Evolutionary conservation across 1,140 invertebrate genomes (phyloP), one percentile per base, ranked within the genome.

Genomic region (Magallana gigas): DNA sequence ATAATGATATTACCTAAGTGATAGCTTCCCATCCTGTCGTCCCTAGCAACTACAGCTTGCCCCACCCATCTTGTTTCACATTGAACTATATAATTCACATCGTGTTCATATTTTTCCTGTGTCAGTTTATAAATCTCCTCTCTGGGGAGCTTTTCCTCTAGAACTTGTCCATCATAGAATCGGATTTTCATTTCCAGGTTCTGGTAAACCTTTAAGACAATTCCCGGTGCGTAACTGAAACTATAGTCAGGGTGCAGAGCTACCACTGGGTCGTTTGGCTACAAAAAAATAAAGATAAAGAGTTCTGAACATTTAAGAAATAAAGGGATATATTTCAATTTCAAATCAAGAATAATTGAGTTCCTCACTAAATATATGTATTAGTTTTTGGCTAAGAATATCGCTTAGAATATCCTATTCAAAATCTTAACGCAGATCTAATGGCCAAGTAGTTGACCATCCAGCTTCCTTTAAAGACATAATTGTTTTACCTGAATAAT

Each of bases 181-280:
- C 89, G 80, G 4, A 94, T 89, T 58, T 88, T 84, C 29, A 91
- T 87, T 68, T 88, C 85, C 11, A 93, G 87, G n/a, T 90, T 83
- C 6, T 89, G 88, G 59, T 89, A 85, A 0, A 92, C 88, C 36
- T 90, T 81, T n/a, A 90, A 57, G 1, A 93, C 90, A 57, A 90
- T 87, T 16, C 90, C 93, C 57, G 93, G 93, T 12, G 92, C 92
- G 82, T 93, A 94, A 88, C 93, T 94, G 85, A 90, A 92, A 29
- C 89, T 89, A 83, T 90, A 93, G 81, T 90, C 82, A 16, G 93
- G 93, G 82, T 94, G 92, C 8, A 90, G 88, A 9, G 92, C 93
- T n/a, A 94, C 90, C n/a, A 94, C 92, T 36, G 90, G 68, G 83
- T 91, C 89, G 23, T 89, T 89, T 59, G 88, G 88, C 88, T 89